Evolutionary conservation across 2,888 invertebrate genomes (phyloP).

Genomic region (Hemithea aestivaria): DNA sequence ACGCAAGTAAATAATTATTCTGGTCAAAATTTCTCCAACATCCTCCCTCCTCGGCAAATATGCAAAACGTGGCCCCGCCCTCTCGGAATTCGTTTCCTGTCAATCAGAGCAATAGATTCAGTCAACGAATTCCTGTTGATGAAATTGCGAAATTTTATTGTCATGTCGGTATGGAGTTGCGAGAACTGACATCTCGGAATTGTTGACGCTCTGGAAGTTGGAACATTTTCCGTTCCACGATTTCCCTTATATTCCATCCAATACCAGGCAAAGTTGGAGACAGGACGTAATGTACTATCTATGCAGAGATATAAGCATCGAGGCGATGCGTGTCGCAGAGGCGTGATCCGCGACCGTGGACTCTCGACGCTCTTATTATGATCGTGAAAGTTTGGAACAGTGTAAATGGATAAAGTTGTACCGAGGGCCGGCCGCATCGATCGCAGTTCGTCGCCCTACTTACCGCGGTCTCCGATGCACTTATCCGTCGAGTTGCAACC

Average conservation of each 20-base stretch:
- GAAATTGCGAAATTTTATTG: conserved; percentile 24
- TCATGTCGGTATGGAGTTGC: conserved; percentile 16
- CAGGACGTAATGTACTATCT: conserved; percentile 2
- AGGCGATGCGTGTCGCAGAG: conserved; percentile 28
- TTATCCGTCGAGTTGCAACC: conserved; percentile 56
- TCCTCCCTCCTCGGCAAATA: conserved; percentile 43
- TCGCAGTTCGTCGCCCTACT: conserved; percentile 78
- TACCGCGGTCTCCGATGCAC: conserved; percentile 68
- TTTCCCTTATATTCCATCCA: conserved; percentile 6
- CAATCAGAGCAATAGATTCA: conserved; percentile 24
- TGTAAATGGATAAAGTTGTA: conserved; percentile 75
- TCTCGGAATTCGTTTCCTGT: conserved; percentile 23
- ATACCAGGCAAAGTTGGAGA: conserved; percentile 7
- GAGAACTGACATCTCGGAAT: conserved; percentile 15
- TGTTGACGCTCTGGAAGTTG: conserved; percentile 7
- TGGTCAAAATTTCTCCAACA: conserved; percentile 39
- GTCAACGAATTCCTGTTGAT: conserved; percentile 23
- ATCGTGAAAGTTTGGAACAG: conserved; percentile 69
- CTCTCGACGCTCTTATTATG: conserved; percentile 49
- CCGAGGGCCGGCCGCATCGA: conserved; percentile 71
- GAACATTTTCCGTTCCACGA: conserved; percentile 7
- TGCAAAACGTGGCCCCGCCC: conserved; percentile 26
- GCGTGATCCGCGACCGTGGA: conserved; percentile 19
- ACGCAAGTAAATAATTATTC: conserved; percentile 53
- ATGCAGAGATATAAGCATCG: conserved; percentile 14